Percentiles rank a stretch among this genome's conserved stretches.
phyloP scores from a whole-genome alignment of 2,797 vertebrate species.

The Phataginus tricuspis region DNA sequence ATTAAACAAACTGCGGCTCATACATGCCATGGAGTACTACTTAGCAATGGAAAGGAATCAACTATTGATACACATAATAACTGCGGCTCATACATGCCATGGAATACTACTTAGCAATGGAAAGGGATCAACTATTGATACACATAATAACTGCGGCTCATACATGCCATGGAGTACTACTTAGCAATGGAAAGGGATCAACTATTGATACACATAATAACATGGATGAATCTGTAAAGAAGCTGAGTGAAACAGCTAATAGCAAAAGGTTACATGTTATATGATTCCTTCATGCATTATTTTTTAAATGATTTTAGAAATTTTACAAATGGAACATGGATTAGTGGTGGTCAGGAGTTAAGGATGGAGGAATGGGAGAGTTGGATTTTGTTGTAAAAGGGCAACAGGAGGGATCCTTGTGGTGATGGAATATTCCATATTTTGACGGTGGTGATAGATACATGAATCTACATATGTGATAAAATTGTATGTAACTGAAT shows the following conservation, averaged over 20 bases:
- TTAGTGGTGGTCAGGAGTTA: neutral
- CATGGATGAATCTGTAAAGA: neutral
- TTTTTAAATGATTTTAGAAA: constrained; percentile 1
- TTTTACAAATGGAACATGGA: neutral
- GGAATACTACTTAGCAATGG: neutral
- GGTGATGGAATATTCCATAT: neutral
- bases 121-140: neutral
- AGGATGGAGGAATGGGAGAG: neutral
- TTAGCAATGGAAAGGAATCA: neutral
- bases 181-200: neutral
- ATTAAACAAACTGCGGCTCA: neutral
- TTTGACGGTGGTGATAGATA: neutral
- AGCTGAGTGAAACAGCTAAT: neutral
- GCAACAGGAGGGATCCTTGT: neutral
- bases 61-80: neutral
- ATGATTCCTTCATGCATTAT: neutral
- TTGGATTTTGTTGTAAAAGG: neutral
- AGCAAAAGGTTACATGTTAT: neutral
- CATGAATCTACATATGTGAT: neutral
- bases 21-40: neutral
- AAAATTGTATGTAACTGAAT: neutral
- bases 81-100: neutral
- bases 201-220: neutral
- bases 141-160: neutral
- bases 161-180: neutral